Percentiles rank a stretch among this genome's conserved stretches.
These are phyloP conservation scores for Tenrec ecaudatus DNA, from an alignment of 2,113 vertebrate genomes.

Conservation along the genomic window DNA sequence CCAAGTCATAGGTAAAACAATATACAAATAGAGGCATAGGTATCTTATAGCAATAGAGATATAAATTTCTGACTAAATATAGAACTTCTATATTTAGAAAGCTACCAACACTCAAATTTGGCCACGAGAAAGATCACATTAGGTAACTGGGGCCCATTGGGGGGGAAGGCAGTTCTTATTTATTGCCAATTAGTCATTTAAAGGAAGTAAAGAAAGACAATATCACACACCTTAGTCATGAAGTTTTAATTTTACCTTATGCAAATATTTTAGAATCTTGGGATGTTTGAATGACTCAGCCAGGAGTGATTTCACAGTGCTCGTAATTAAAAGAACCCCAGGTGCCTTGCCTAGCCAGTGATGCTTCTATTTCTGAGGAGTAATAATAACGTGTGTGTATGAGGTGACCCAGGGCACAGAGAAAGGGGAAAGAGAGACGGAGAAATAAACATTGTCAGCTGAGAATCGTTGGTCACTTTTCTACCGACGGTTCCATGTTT, in stretches of 20 bases:
- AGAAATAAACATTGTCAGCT: conserved; percentile 20
- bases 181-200: not conserved
- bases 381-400: conserved; percentile 35
- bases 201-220: not conserved
- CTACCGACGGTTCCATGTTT: not conserved
- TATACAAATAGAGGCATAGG: not conserved
- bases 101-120: not conserved
- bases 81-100: not conserved
- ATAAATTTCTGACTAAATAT: not conserved
- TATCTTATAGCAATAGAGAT: too few relatives aligned
- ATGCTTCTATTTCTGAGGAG: conserved; percentile 21
- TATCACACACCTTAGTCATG: not conserved
- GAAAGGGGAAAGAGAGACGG: not conserved
- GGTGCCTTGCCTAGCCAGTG: conserved; percentile 31
- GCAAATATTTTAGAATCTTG: not conserved
- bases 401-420: not conserved
- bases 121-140: conserved; percentile 31
- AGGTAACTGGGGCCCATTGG: not conserved
- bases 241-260: not conserved
- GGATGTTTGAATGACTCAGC: not conserved
- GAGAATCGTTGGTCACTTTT: conserved; percentile 6
- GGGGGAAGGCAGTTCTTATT: conserved; percentile 18
- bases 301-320: not conserved
- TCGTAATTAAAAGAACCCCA: conserved; percentile 39
- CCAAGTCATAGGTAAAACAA: conserved; percentile 13